Conservation (phyloP, 2,888 invertebrate species). For the Caenorhabditis doughertyi region DNA sequence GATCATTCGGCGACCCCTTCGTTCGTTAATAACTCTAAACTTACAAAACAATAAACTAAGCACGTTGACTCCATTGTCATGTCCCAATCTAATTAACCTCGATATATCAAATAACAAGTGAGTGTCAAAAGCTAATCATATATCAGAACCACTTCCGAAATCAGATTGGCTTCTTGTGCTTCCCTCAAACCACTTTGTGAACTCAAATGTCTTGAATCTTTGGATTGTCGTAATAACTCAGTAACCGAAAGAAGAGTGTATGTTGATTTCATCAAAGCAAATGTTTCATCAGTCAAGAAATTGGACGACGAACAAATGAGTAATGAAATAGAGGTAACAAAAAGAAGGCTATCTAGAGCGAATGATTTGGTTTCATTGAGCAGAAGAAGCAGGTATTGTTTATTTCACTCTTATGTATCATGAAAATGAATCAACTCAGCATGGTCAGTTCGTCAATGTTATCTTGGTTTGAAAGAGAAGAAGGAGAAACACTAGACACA, state of each 20-base stretch:
- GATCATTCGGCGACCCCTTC: conserved; percentile 45
- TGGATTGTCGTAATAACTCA: conserved; percentile 66
- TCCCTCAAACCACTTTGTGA: conserved; percentile 60
- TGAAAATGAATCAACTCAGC: not conserved
- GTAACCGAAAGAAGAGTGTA: conserved; percentile 66
- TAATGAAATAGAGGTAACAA: conserved; percentile 49
- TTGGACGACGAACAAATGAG: conserved; percentile 57
- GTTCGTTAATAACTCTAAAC: conserved; percentile 21
- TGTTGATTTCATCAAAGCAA: conserved; percentile 62
- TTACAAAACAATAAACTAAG: conserved; percentile 57
- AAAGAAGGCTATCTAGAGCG: conserved; percentile 46
- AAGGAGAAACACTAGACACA: conserved; percentile 37
- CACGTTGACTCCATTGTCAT: conserved; percentile 41
- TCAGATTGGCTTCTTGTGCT: conserved; percentile 59
- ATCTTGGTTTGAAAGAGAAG: conserved; percentile 49
- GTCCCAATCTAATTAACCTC: conserved; percentile 34
- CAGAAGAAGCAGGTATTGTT: conserved; percentile 49
- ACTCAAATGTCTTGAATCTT: conserved; percentile 34
- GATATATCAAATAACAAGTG: conserved; percentile 58
- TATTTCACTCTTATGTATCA: too few relatives aligned
- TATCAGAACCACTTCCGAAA: not conserved
- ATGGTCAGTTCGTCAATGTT: conserved; percentile 55
- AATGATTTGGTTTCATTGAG: conserved; percentile 49
- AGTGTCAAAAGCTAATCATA: not conserved
- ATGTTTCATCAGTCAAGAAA: conserved; percentile 49